Conservation (phyloP, 2,113 vertebrate species). For the Anser brachyrhynchus region DNA sequence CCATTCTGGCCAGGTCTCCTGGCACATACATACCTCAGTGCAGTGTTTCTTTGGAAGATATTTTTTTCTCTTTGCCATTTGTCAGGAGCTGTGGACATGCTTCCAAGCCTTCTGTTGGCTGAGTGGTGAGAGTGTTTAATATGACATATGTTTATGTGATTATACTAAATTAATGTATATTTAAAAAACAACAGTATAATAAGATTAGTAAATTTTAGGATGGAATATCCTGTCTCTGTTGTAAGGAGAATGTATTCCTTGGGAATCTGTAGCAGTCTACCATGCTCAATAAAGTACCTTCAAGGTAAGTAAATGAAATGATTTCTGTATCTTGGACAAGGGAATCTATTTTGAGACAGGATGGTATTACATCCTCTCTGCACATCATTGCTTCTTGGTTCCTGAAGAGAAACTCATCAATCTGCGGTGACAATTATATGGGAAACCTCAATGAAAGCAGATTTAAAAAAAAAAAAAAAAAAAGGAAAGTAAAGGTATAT, state of each 20-base stretch:
- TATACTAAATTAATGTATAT: not conserved
- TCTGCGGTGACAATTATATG: conserved; percentile 51
- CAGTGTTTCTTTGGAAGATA: not conserved
- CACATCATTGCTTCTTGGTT: not conserved
- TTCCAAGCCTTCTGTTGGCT: conserved; percentile 12
- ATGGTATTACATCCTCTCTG: not conserved
- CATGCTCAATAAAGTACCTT: not conserved
- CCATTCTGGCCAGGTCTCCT: not conserved
- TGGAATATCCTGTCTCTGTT: not conserved
- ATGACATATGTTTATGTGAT: not conserved
- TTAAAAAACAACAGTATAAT: not conserved
- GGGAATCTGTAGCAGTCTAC: not conserved
- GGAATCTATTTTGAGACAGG: not conserved
- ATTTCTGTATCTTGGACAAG: not conserved
- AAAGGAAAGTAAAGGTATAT: not conserved
- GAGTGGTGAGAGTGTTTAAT: not conserved
- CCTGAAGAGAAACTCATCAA: conserved; percentile 53
- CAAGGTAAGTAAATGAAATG: not conserved
- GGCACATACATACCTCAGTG: not conserved
- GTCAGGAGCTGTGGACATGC: not conserved
- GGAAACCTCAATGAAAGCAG: conserved; percentile 40
- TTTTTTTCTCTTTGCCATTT: not conserved
- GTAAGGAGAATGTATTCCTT: not conserved
- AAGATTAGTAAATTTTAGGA: not conserved
- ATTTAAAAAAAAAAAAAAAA: not conserved